Evolutionary conservation across 2,797 vertebrate species (phyloP).

Genomic region (Perodicticus potto): DNA sequence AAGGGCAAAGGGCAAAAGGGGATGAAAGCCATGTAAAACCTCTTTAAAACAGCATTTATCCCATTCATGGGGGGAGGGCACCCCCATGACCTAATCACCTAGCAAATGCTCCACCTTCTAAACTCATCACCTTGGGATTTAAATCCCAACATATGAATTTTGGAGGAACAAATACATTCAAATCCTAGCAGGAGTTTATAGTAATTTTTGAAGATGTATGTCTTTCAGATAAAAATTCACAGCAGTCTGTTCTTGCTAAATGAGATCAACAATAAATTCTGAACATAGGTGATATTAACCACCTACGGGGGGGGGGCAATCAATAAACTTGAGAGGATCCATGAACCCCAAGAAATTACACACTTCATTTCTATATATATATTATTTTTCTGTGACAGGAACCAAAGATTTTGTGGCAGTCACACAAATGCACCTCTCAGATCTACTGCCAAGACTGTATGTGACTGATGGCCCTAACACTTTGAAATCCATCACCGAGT

Average conservation of each 20-base stretch:
- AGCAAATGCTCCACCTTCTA: not conserved
- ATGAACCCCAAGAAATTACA: not conserved
- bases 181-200: not conserved
- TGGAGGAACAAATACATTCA: not conserved
- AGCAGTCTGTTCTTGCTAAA: constrained; percentile 6
- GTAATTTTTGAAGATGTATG: constrained; percentile 7
- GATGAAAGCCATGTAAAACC: not conserved
- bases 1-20: not conserved
- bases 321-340: not conserved
- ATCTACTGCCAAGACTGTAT: not conserved
- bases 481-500: constrained; percentile 22
- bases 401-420: constrained; percentile 28
- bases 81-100: not conserved
- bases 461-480: not conserved
- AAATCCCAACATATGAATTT: not conserved
- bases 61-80: not conserved
- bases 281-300: not conserved
- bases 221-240: constrained; percentile 44
- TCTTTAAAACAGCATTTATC: not conserved
- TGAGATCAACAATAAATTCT: constrained; percentile 41
- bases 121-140: not conserved
- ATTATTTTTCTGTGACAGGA: constrained; percentile 11
- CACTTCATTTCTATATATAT: not conserved
- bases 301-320: not conserved
- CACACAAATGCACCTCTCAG: constrained; percentile 7